Evolutionary conservation across 2,113 vertebrate species (phyloP).

Genomic region (Pitta sordida): DNA sequence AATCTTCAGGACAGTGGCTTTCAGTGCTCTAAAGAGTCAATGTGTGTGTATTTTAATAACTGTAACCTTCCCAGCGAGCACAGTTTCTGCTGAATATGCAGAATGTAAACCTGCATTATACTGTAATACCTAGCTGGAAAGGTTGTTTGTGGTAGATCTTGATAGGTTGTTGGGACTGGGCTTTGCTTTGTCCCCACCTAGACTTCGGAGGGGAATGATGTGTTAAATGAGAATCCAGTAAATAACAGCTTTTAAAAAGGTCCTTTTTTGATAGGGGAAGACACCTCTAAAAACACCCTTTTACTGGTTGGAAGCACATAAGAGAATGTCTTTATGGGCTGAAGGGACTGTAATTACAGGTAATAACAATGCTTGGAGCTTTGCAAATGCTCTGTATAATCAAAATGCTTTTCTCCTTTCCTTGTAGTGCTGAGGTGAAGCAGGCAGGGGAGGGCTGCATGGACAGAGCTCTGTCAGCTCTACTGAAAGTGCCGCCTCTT

Average conservation of each 20-base stretch:
- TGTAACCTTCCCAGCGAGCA: not conserved
- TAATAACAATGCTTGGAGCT: not conserved
- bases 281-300: not conserved
- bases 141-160: not conserved
- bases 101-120: not conserved
- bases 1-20: not conserved
- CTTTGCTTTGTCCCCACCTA: not conserved
- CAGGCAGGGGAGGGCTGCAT: not conserved
- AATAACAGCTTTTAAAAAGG: not conserved
- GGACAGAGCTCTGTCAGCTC: not conserved
- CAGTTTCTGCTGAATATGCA: constrained; percentile 42
- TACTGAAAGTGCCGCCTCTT: not conserved
- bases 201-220: not conserved
- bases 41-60: not conserved
- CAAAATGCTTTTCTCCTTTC: not conserved
- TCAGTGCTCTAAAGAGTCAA: not conserved
- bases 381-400: not conserved
- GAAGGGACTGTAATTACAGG: not conserved
- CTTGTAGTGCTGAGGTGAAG: not conserved
- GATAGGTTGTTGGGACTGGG: not conserved
- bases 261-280: not conserved
- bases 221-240: not conserved
- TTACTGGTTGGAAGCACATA: not conserved
- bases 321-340: not conserved
- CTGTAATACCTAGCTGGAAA: not conserved